Conservation (phyloP, 2,888 invertebrate species). For the Xanthorhoe designata region DNA sequence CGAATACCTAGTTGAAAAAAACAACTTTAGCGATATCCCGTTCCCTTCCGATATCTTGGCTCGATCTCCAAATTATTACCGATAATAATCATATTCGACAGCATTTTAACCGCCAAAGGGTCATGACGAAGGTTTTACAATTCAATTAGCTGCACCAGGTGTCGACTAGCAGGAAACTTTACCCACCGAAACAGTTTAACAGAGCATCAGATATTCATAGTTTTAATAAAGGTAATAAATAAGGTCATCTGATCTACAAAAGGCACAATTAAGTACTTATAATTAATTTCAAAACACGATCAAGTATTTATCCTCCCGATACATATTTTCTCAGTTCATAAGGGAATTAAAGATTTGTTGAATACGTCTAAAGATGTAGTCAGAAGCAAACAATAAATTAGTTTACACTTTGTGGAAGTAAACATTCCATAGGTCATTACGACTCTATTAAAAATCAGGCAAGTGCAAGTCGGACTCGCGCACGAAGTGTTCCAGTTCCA, state of each 20-base stretch:
- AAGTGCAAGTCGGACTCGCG: too few species aligned
- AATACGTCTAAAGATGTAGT: too few species aligned
- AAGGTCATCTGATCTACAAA: constrained; percentile 4
- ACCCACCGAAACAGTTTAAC: constrained; percentile 66
- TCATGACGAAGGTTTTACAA: constrained; percentile 81
- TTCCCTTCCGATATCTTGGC: constrained; percentile 60
- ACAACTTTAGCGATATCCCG: constrained; percentile 58
- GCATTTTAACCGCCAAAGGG: constrained; percentile 78
- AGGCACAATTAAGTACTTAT: background rate
- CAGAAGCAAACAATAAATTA: too few species aligned
- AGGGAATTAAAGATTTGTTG: too few species aligned
- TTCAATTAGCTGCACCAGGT: constrained; percentile 82
- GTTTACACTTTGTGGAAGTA: too few species aligned
- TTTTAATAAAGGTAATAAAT: constrained; percentile 50
- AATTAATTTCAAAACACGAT: too few species aligned
- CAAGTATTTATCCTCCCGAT: too few species aligned
- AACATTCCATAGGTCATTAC: too few species aligned
- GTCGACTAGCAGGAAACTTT: constrained; percentile 71
- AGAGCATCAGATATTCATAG: constrained; percentile 67
- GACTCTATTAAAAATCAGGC: too few species aligned
- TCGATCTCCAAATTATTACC: constrained; percentile 71
- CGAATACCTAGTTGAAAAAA: constrained; percentile 21
- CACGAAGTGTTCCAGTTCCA: too few species aligned
- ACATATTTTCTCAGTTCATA: too few species aligned
- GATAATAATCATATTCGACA: constrained; percentile 78